Percentiles rank a stretch among this genome's conserved stretches.
Evolutionary conservation across 2,113 vertebrate genomes (phyloP).

Genomic region (Equus quagga): DNA sequence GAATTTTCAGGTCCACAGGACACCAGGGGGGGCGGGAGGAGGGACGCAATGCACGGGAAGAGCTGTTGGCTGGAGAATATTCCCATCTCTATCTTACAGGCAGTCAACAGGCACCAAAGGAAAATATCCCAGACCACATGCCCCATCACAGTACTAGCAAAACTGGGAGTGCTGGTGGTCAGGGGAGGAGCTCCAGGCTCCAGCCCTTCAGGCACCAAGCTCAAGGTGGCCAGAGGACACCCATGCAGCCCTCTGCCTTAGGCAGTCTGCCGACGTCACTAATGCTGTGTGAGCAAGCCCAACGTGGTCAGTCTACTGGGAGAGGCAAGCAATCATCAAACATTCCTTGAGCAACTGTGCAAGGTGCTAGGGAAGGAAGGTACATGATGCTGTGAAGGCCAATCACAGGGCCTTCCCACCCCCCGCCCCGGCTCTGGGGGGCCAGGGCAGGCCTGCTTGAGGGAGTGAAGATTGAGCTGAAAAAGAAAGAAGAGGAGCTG

Average conservation of each 20-base stretch:
- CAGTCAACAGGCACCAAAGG: background rate
- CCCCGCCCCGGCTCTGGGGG: background rate
- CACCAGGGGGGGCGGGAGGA: rapidly evolving
- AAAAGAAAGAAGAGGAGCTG: background rate
- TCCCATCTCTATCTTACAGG: background rate
- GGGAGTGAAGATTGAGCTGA: background rate
- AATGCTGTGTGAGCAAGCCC: background rate
- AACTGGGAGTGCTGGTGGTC: background rate
- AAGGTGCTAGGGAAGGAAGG: background rate
- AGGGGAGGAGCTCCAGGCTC: background rate
- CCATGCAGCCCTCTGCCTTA: rapidly evolving
- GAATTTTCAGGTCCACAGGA: background rate
- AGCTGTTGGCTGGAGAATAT: background rate
- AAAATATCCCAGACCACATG: background rate
- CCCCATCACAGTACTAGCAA: background rate
- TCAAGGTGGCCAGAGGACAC: background rate
- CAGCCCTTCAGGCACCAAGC: background rate
- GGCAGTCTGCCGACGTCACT: too few relatives aligned
- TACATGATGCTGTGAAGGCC: rapidly evolving
- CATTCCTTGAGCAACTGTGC: rapidly evolving
- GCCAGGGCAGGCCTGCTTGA: background rate
- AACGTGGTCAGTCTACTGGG: rapidly evolving
- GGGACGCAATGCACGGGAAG: background rate
- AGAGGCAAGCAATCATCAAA: background rate
- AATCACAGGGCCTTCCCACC: background rate